phyloP scores from a whole-genome alignment of 1,140 invertebrate species.

The Drosophila melanogaster region DNA sequence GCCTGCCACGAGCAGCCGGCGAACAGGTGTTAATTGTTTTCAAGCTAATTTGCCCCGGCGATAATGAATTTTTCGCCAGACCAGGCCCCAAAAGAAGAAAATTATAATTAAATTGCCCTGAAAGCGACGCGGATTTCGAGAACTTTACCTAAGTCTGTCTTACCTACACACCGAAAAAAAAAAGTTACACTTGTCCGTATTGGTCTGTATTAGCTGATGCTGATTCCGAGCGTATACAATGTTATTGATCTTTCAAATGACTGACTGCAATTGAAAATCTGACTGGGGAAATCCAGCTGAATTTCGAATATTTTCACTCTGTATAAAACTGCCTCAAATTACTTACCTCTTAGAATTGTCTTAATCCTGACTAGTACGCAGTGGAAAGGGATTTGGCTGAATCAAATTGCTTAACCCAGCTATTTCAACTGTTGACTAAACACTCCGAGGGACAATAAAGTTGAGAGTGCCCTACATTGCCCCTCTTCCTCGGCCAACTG shows the following conservation, averaged over 20 bases:
- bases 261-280: background rate
- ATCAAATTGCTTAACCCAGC: background rate
- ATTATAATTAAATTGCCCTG: conserved; percentile 76
- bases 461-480: conserved; percentile 35
- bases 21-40: conserved; percentile 82
- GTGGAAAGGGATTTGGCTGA: background rate
- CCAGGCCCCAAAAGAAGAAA: conserved; percentile 37
- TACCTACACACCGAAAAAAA: conserved; percentile 6
- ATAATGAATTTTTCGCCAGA: conserved; percentile 66
- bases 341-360: background rate
- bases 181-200: background rate
- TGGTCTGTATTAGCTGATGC: background rate
- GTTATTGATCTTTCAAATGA: background rate
- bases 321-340: background rate
- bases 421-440: conserved; percentile 24
- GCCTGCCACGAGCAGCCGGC: conserved; percentile 66
- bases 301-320: background rate
- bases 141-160: conserved; percentile 14
- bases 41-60: conserved; percentile 70
- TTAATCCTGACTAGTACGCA: background rate
- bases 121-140: conserved; percentile 55
- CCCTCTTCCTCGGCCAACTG: background rate
- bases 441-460: conserved; percentile 55
- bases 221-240: no score
- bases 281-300: background rate